These are phyloP conservation scores for Drosophila bocki DNA, from an alignment of 1,140 invertebrate genomes.

Conservation along the genomic window DNA sequence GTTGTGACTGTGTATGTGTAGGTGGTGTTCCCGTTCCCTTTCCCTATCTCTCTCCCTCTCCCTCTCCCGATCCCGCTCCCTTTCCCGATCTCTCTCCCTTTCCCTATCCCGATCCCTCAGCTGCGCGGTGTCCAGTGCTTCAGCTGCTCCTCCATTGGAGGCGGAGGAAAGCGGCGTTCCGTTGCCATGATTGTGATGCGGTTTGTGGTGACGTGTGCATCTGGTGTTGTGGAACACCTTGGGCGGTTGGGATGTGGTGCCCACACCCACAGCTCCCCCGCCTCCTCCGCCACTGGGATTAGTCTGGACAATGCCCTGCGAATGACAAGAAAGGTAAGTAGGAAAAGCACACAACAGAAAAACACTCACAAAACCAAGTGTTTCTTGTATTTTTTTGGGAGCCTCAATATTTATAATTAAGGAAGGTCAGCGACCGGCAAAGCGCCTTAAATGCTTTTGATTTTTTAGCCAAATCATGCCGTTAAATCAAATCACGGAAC, in stretches of 20 bases:
- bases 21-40: constrained; percentile 53
- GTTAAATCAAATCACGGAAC: constrained; percentile 74
- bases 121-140: constrained; percentile 28
- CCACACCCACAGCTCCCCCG: constrained; percentile 5
- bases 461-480: constrained; percentile 77
- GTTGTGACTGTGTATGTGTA: constrained; percentile 68
- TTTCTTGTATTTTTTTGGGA: background rate
- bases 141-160: constrained; percentile 28
- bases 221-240: constrained; percentile 83
- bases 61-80: constrained; percentile 17
- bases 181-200: constrained; percentile 64
- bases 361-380: constrained; percentile 2
- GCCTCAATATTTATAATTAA: constrained; percentile 44
- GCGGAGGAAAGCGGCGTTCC: constrained; percentile 8
- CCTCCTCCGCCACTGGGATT: constrained; percentile 58
- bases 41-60: constrained; percentile 18
- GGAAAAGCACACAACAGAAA: constrained; percentile 16
- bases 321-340: constrained; percentile 19
- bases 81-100: constrained; percentile 12
- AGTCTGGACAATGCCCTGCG: constrained; percentile 71
- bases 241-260: constrained; percentile 55
- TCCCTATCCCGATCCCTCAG: constrained; percentile 34
- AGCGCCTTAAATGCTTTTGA: constrained; percentile 70
- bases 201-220: constrained; percentile 80
- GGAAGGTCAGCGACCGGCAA: constrained; percentile 70